Percentiles rank a stretch among this genome's conserved stretches.
These are phyloP conservation scores for Plebejus melissa DNA, from an alignment of 2,888 invertebrate species.

Conservation along the genomic window DNA sequence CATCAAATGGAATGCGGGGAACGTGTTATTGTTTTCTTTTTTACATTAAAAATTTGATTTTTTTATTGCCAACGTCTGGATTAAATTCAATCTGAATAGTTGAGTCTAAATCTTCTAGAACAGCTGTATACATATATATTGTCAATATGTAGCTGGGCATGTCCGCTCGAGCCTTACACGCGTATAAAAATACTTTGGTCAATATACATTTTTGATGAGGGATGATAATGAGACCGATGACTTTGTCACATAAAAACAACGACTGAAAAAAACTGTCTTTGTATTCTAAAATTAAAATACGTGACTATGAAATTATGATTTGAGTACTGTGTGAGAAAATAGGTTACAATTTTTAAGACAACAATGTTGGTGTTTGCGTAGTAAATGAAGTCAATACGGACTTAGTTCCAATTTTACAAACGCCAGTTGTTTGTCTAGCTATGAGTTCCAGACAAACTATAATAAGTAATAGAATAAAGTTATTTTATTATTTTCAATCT, in stretches of 20 bases:
- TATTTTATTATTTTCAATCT: neutral
- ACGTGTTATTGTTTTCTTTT: neutral
- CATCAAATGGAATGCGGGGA: too few species aligned
- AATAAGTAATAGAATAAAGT: too few species aligned
- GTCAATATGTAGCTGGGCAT: constrained; percentile 8
- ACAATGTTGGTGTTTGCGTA: constrained; percentile 16
- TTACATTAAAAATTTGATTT: neutral
- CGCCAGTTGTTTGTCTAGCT: too few species aligned
- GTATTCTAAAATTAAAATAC: neutral
- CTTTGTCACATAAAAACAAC: neutral
- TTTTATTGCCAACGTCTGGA: neutral
- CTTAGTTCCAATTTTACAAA: neutral
- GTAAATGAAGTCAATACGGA: neutral
- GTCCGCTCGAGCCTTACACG: constrained; percentile 20
- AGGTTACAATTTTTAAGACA: too few species aligned
- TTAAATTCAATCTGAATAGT: neutral
- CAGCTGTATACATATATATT: neutral
- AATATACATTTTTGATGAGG: constrained; percentile 11
- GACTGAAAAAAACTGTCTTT: neutral
- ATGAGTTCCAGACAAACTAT: too few species aligned
- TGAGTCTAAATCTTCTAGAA: neutral
- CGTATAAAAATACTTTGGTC: constrained; percentile 25
- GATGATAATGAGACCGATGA: constrained; percentile 42
- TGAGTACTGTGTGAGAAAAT: neutral
- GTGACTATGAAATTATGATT: neutral